phyloP scores from a whole-genome alignment of 1,140 invertebrate species.

The Heliconius hewitsoni region DNA sequence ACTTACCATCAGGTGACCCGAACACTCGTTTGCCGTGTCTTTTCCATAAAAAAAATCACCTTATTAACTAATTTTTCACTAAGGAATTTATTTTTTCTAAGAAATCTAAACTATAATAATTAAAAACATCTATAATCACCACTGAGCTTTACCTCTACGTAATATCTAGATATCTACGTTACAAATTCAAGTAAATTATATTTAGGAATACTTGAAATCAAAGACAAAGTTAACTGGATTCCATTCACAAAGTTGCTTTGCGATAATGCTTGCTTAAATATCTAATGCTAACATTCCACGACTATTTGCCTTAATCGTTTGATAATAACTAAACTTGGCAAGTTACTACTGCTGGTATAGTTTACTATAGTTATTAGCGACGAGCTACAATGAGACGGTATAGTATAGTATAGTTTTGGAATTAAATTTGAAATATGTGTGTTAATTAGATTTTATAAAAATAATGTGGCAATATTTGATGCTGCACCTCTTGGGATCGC shows the following conservation, averaged over 20 bases:
- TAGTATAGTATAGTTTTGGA: too few species aligned
- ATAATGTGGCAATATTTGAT: too few species aligned
- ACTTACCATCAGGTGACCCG: too few species aligned
- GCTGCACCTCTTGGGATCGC: too few species aligned
- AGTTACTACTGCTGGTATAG: not conserved
- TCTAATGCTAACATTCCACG: constrained; percentile 20
- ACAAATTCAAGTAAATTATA: constrained; percentile 24
- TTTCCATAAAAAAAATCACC: too few species aligned
- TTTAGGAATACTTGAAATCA: constrained; percentile 27
- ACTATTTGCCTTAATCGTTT: constrained; percentile 10
- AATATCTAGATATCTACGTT: constrained; percentile 15
- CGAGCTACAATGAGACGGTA: too few species aligned
- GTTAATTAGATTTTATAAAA: too few species aligned
- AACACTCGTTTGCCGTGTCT: too few species aligned
- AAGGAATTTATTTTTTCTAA: too few species aligned
- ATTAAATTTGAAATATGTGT: too few species aligned
- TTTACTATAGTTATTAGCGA: not conserved
- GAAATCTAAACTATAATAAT: too few species aligned
- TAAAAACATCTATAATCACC: not conserved
- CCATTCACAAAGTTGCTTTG: constrained; percentile 19
- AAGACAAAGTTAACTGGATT: constrained; percentile 26
- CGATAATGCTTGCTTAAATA: constrained; percentile 22
- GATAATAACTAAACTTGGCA: constrained; percentile 9
- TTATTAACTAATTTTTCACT: too few species aligned
- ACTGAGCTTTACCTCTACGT: not conserved